These are phyloP conservation scores for Amblyopsis hoosieri DNA, from an alignment of 2,797 vertebrate genomes.

Conservation along the genomic window DNA sequence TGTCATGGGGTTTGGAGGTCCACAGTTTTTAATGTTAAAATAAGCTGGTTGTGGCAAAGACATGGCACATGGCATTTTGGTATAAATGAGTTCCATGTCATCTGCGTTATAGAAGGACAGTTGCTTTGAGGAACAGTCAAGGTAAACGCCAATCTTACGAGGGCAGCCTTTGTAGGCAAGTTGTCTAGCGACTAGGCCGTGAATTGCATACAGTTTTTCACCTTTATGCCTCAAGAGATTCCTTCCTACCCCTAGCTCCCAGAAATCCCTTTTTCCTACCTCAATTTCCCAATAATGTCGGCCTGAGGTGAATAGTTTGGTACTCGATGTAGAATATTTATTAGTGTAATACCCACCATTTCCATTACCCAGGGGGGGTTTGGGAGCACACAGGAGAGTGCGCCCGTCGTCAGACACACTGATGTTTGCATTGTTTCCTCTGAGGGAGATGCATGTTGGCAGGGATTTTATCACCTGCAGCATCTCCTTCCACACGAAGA, in stretches of 20 bases:
- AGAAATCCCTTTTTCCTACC: slow-evolving; percentile 44
- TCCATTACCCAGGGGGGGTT: too few species aligned
- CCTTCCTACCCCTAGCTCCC: slow-evolving; percentile 35
- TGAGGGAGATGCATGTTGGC: slow-evolving; percentile 26
- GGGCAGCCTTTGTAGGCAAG: slow-evolving; percentile 5
- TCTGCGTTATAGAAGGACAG: slow-evolving; percentile 50
- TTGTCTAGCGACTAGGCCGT: background rate
- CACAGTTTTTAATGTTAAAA: slow-evolving; percentile 31
- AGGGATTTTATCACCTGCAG: slow-evolving; percentile 43
- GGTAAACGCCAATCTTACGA: slow-evolving; percentile 38
- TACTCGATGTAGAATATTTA: background rate
- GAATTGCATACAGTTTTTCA: slow-evolving; percentile 7
- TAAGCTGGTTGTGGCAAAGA: slow-evolving; percentile 15
- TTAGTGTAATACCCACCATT: slow-evolving; percentile 6
- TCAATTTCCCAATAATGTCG: slow-evolving; percentile 55
- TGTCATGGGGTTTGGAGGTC: slow-evolving; percentile 38
- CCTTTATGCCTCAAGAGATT: background rate
- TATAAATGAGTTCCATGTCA: slow-evolving; percentile 35
- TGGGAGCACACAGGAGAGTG: slow-evolving; percentile 4
- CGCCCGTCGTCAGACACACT: slow-evolving; percentile 24
- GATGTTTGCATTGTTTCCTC: background rate
- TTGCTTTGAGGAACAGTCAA: slow-evolving; percentile 46
- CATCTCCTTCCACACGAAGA: slow-evolving; percentile 71
- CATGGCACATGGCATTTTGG: too few species aligned
- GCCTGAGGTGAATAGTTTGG: slow-evolving; percentile 24